Percentiles rank a stretch among this genome's conserved stretches.
Conservation (phyloP, 2,113 vertebrate genomes). For the Ifrita kowaldi region DNA sequence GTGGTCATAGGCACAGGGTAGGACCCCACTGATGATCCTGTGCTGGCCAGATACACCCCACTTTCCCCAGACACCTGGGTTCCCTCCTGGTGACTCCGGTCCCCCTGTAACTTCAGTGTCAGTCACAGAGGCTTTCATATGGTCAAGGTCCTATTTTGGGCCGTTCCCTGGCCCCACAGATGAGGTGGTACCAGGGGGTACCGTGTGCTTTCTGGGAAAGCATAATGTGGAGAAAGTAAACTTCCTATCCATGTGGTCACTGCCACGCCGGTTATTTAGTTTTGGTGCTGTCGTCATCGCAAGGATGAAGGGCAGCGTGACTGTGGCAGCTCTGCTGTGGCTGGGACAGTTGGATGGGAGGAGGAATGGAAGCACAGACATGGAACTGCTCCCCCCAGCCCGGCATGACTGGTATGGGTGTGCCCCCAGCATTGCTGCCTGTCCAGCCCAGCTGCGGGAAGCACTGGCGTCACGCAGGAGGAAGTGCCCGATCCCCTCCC, state of each 20-base stretch:
- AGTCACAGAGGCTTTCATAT: neutral
- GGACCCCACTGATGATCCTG: fast-evolving
- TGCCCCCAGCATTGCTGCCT: fast-evolving
- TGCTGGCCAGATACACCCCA: fast-evolving
- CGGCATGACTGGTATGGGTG: neutral
- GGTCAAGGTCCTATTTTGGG: neutral
- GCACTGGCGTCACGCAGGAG: neutral
- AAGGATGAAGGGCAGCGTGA: fast-evolving
- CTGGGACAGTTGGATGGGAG: neutral
- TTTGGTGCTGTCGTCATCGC: fast-evolving
- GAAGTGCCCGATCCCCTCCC: neutral
- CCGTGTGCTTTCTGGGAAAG: neutral
- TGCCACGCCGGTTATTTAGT: neutral
- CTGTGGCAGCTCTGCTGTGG: neutral
- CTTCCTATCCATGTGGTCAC: neutral
- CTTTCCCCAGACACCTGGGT: neutral
- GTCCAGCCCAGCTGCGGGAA: fast-evolving
- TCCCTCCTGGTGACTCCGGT: neutral
- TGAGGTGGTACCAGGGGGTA: fast-evolving
- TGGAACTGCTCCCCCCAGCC: neutral
- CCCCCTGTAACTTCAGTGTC: neutral
- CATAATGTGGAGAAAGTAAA: neutral
- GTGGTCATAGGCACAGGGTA: neutral
- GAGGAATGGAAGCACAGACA: neutral
- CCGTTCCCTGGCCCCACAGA: neutral